phyloP scores from a whole-genome alignment of 2,113 vertebrate species.

The Budorcas taxicolor region DNA sequence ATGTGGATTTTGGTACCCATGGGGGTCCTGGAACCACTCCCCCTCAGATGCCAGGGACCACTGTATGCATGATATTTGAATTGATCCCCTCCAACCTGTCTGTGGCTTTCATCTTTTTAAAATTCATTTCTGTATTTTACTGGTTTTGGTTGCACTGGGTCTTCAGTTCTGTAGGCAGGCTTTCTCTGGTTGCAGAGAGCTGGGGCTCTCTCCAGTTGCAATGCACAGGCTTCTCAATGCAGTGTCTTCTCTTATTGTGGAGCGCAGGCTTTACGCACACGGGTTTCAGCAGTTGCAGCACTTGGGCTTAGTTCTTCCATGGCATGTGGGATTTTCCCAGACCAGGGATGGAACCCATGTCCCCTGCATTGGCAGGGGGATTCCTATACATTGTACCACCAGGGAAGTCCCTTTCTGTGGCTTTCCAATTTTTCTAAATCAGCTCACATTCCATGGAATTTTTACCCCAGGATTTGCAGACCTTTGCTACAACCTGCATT shows the following conservation, averaged over 20 bases:
- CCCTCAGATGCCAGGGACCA: neutral
- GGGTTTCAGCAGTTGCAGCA: neutral
- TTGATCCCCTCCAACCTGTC: neutral
- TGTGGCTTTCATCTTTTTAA: neutral
- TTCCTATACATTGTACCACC: neutral
- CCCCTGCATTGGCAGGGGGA: neutral
- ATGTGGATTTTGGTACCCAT: neutral
- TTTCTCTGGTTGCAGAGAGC: neutral
- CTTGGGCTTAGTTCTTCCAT: neutral
- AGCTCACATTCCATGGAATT: neutral
- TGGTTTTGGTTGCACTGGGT: neutral
- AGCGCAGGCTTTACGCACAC: neutral
- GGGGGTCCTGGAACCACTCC: neutral
- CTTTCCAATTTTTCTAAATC: neutral
- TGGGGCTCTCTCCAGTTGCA: neutral
- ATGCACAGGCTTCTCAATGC: neutral
- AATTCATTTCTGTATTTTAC: neutral
- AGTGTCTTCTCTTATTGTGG: neutral
- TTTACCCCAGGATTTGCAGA: neutral
- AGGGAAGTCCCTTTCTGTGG: neutral
- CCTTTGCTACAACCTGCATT: neutral
- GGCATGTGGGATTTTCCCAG: neutral
- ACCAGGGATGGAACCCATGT: neutral
- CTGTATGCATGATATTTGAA: neutral
- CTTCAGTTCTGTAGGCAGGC: neutral